phyloP scores from a whole-genome alignment of 1,140 invertebrate species.

The Dufourea novaeangliae region DNA sequence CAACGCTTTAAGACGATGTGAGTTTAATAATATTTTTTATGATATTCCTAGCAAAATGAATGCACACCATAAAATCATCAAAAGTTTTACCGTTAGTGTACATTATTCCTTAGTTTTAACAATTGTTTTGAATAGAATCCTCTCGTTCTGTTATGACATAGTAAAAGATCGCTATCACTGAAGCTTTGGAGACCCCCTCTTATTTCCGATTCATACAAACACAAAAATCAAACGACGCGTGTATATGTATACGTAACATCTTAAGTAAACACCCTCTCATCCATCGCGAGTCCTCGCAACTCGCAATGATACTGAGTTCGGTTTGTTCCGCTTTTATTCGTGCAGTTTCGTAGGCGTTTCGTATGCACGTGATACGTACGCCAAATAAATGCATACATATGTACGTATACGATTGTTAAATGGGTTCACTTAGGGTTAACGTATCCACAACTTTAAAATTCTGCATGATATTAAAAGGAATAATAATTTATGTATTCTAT shows the following conservation, averaged over 20 bases:
- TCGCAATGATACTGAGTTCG: constrained; percentile 16
- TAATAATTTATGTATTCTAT: background rate
- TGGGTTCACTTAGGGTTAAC: background rate
- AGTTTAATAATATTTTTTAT: constrained; percentile 1
- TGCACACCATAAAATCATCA: constrained; percentile 17
- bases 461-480: background rate
- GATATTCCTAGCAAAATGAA: background rate
- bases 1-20: background rate
- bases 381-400: constrained; percentile 19
- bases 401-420: background rate
- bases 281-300: background rate
- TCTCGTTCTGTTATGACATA: constrained; percentile 30
- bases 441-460: background rate
- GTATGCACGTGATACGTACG: constrained; percentile 29
- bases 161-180: constrained; percentile 15
- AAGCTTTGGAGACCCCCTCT: constrained; percentile 1
- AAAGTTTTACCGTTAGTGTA: constrained; percentile 67
- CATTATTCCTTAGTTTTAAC: constrained; percentile 51
- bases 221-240: background rate
- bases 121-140: constrained; percentile 22
- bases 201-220: constrained; percentile 15
- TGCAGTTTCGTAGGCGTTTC: constrained; percentile 20
- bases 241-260: background rate
- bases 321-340: constrained; percentile 39
- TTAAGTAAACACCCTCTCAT: constrained; percentile 13